Conservation (phyloP, 2,888 invertebrate genomes). For the Chromoteleia sp. region DNA sequence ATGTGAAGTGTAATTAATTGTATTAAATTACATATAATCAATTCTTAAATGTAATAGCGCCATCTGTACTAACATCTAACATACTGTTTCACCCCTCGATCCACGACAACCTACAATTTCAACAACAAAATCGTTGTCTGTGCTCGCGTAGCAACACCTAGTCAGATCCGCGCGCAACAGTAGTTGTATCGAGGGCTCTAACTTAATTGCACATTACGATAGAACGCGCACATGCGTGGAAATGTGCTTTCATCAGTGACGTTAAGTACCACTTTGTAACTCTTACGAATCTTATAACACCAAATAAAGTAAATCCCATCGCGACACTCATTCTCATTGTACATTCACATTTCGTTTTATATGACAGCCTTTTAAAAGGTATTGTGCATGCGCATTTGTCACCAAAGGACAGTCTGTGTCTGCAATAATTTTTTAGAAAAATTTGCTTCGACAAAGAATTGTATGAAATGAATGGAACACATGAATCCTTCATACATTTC, state of each 20-base stretch:
- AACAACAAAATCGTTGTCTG: slow-evolving; percentile 18
- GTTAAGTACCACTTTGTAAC: slow-evolving; percentile 16
- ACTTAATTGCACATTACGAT: slow-evolving; percentile 35
- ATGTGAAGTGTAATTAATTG: no score
- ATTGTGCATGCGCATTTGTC: slow-evolving; percentile 28
- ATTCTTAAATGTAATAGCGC: not conserved
- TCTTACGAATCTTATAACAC: slow-evolving; percentile 58
- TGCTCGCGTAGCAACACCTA: slow-evolving; percentile 55
- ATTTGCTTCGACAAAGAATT: slow-evolving; percentile 3
- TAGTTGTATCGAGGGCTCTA: slow-evolving; percentile 46
- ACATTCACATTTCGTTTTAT: slow-evolving; percentile 51
- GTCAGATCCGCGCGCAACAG: slow-evolving; percentile 53
- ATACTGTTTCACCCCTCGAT: not conserved
- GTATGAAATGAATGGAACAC: not conserved
- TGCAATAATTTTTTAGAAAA: slow-evolving; percentile 31
- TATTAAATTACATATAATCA: no score
- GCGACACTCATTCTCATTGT: slow-evolving; percentile 38
- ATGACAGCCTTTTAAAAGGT: slow-evolving; percentile 17
- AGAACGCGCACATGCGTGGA: not conserved
- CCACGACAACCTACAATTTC: not conserved
- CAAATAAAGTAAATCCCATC: slow-evolving; percentile 44
- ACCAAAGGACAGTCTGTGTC: slow-evolving; percentile 31
- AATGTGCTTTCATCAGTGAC: not conserved
- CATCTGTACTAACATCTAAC: slow-evolving; percentile 6
- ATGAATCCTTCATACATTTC: slow-evolving; percentile 3